A percentile compares a stretch with the other conserved stretches of the same genome.
Conservation (phyloP, 2,113 vertebrate genomes). For the Varanus komodoensis region DNA sequence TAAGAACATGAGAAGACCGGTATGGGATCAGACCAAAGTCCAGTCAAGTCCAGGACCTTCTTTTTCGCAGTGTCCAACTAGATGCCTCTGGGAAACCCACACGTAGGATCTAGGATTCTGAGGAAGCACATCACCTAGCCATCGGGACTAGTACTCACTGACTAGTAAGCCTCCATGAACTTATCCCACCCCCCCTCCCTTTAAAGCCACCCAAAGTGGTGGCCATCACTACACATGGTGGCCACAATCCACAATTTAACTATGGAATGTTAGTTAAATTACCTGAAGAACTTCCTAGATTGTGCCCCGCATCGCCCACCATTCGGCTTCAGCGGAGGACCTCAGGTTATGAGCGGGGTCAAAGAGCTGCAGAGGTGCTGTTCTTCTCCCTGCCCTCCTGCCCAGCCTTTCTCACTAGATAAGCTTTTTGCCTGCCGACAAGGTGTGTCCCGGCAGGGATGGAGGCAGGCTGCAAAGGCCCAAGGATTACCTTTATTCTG, state of each 20-base stretch:
- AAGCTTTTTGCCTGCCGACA: no score
- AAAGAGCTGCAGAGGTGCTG: no score
- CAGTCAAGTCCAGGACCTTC: background rate
- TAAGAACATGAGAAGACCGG: background rate
- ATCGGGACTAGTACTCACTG: background rate
- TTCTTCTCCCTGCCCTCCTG: no score
- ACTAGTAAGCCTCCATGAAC: background rate
- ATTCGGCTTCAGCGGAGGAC: background rate
- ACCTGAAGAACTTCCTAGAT: background rate
- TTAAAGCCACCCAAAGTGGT: background rate
- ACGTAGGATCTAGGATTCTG: background rate
- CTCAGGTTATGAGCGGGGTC: background rate
- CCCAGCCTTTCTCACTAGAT: no score
- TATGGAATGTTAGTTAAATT: background rate
- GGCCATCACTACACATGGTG: background rate
- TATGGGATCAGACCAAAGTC: background rate
- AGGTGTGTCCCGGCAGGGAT: no score
- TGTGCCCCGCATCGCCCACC: background rate
- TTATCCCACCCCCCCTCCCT: background rate
- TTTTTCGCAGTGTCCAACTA: background rate
- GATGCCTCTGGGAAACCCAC: background rate
- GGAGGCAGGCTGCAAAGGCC: no score
- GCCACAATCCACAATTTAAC: background rate
- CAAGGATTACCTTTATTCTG: no score
- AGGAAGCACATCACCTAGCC: background rate